These are phyloP conservation scores for Pionites leucogaster DNA, from an alignment of 2,113 vertebrate genomes.

Conservation along the genomic window DNA sequence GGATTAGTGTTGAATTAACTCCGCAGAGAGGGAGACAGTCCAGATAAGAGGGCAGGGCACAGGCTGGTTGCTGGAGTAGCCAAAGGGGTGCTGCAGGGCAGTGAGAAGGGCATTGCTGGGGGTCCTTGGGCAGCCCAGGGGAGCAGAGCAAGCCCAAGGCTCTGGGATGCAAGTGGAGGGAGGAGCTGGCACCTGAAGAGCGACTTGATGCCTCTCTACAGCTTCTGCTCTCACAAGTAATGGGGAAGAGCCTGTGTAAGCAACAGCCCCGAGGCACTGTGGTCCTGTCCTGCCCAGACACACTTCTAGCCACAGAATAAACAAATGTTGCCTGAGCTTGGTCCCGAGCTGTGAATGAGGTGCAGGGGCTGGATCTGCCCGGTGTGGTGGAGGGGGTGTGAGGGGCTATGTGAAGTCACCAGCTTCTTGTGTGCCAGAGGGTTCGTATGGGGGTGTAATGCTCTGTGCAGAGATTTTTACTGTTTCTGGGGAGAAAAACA, in stretches of 20 bases:
- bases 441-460: constrained; percentile 1
- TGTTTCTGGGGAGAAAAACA: constrained; percentile 35
- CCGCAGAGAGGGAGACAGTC: background rate
- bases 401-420: background rate
- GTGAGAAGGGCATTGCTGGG: background rate
- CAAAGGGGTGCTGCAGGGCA: background rate
- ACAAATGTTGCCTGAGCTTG: background rate
- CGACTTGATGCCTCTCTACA: background rate
- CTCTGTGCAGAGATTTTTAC: background rate
- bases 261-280: background rate
- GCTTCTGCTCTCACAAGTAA: background rate
- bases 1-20: background rate
- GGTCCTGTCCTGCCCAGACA: background rate
- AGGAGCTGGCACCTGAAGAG: background rate
- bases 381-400: background rate
- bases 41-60: background rate
- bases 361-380: background rate
- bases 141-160: background rate
- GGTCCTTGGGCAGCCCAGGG: background rate
- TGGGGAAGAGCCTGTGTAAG: background rate
- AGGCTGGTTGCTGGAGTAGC: background rate
- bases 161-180: background rate
- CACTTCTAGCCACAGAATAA: background rate
- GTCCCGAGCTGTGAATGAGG: constrained; percentile 18
- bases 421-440: background rate